Percentiles rank a stretch among this genome's conserved stretches.
These are phyloP conservation scores for Solea solea DNA, from an alignment of 2,113 vertebrate genomes.

Conservation along the genomic window DNA sequence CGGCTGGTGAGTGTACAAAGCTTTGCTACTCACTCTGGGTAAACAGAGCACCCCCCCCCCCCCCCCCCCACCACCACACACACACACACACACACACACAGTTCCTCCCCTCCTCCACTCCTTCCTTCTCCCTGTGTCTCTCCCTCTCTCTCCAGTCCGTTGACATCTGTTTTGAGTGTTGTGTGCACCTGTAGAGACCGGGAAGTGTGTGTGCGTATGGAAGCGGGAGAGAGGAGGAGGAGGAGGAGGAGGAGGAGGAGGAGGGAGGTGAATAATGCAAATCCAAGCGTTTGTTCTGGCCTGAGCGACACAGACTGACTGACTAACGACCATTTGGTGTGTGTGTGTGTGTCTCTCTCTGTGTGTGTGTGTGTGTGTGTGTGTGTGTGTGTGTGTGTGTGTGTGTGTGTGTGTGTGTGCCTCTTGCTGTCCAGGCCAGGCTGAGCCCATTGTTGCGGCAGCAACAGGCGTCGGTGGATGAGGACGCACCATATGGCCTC, in stretches of 20 bases:
- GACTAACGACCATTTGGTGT: constrained; percentile 87
- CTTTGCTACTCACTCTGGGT: constrained; percentile 66
- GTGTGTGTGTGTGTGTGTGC: constrained; percentile 75
- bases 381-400: constrained; percentile 64
- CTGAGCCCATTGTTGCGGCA: constrained; percentile 89
- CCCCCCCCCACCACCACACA: background rate
- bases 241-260: constrained; percentile 14
- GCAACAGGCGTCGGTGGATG: constrained; percentile 93
- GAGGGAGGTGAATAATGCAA: constrained; percentile 83
- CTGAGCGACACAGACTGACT: constrained; percentile 74
- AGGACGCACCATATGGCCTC: constrained; percentile 94
- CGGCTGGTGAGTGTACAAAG: constrained; percentile 63
- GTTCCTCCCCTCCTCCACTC: constrained; percentile 10
- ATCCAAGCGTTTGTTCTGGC: constrained; percentile 83
- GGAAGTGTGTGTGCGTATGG: constrained; percentile 41
- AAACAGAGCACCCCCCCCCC: constrained; percentile 48
- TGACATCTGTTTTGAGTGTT: constrained; percentile 80
- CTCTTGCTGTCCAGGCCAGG: constrained; percentile 82
- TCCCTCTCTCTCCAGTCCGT: constrained; percentile 70
- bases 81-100: background rate
- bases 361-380: constrained; percentile 72
- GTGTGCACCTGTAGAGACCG: constrained; percentile 74
- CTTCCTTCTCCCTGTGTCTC: background rate
- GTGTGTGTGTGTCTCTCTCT: constrained; percentile 78
- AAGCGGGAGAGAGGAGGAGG: background rate